phyloP scores from a whole-genome alignment of 2,797 vertebrate species.

The Rhynchonycteris naso region DNA sequence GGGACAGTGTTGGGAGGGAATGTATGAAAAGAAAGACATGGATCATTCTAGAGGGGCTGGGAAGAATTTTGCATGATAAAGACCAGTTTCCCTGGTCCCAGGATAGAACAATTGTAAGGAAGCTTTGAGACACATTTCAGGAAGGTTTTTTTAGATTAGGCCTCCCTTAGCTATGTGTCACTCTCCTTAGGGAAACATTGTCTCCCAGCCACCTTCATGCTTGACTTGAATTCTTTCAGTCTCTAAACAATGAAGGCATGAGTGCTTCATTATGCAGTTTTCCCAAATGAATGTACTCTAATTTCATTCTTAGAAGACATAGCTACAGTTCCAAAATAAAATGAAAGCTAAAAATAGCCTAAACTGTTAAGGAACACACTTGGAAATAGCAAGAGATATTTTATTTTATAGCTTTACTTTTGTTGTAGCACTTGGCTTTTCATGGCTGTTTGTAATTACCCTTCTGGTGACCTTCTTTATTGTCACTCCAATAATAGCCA shows the following conservation, averaged over 20 bases:
- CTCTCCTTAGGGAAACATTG: neutral
- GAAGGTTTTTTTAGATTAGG: neutral
- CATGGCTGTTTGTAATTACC: constrained; percentile 36
- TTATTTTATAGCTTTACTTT: constrained; percentile 35
- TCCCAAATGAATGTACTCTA: neutral
- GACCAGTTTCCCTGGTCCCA: neutral
- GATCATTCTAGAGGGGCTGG: neutral
- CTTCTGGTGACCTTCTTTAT: constrained; percentile 54
- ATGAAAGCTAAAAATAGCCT: constrained; percentile 10
- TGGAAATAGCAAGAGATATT: neutral
- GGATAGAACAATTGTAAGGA: neutral
- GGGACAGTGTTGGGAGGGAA: neutral
- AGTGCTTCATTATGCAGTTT: neutral
- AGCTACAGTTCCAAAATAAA: constrained; percentile 9
- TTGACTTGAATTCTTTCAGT: constrained; percentile 56
- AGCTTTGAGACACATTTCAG: neutral
- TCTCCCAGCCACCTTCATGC: constrained; percentile 47
- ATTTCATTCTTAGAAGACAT: constrained; percentile 34
- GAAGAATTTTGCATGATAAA: neutral
- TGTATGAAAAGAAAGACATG: neutral
- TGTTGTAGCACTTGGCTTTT: neutral
- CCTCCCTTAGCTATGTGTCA: neutral
- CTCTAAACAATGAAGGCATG: constrained; percentile 1
- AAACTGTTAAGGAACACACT: neutral
- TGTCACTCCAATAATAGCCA: constrained; percentile 32